phyloP scores from a whole-genome alignment of 2,888 invertebrate species.

The Acleris laterana region DNA sequence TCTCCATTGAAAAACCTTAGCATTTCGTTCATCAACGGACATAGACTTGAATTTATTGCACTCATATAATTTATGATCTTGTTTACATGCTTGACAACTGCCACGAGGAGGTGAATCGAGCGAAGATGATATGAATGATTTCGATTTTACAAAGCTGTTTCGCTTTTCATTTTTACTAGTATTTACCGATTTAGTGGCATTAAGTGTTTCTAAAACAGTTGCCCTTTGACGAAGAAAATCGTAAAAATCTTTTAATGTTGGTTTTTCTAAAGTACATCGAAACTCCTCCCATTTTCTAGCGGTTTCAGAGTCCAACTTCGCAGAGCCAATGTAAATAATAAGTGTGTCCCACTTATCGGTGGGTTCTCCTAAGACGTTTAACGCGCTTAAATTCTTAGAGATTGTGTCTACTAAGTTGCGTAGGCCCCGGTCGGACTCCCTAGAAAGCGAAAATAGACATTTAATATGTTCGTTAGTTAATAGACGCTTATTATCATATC shows the following conservation, averaged over 20 bases:
- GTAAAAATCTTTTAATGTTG: background rate
- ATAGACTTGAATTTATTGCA: constrained; percentile 6
- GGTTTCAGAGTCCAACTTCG: background rate
- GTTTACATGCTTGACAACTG: constrained; percentile 4
- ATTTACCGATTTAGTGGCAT: background rate
- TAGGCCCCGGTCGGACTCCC: too few species aligned
- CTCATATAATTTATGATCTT: constrained; percentile 14
- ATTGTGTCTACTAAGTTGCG: too few species aligned
- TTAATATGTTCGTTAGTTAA: too few species aligned
- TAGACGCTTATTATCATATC: too few species aligned
- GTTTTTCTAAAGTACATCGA: background rate
- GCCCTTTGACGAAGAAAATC: constrained; percentile 5
- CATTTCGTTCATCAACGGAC: constrained; percentile 10
- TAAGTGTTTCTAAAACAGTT: background rate
- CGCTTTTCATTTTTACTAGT: background rate
- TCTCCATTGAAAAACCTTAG: constrained; percentile 6
- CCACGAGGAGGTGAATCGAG: constrained; percentile 3
- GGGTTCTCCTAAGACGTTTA: too few species aligned
- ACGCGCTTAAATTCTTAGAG: too few species aligned
- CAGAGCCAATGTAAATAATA: too few species aligned
- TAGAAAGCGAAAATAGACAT: too few species aligned
- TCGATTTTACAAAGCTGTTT: constrained; percentile 3
- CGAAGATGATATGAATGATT: constrained; percentile 5
- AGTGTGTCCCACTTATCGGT: too few species aligned
- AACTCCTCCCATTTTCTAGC: constrained; percentile 1